These are phyloP conservation scores for Zeus faber DNA, from an alignment of 2,113 vertebrate genomes.

Conservation along the genomic window DNA sequence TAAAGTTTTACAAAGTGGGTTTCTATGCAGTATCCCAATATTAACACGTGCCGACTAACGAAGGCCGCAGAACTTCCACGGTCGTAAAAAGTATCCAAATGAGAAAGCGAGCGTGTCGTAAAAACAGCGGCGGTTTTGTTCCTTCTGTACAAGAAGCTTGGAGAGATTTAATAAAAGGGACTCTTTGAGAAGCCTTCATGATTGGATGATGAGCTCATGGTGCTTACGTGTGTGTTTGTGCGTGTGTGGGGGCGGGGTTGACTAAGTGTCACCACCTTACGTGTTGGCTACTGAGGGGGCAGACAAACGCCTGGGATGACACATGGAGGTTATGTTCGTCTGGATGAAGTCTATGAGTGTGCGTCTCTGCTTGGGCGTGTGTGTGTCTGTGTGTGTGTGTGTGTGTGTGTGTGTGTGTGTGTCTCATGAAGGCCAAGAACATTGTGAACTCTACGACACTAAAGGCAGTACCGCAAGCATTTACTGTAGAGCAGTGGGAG, in stretches of 20 bases:
- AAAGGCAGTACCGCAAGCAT: neutral
- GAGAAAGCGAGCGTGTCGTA: conserved; percentile 13
- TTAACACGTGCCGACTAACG: conserved; percentile 23
- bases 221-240: neutral
- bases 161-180: conserved; percentile 1
- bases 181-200: conserved; percentile 9
- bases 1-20: conserved; percentile 34
- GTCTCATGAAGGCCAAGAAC: neutral
- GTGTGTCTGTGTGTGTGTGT: neutral
- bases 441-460: neutral
- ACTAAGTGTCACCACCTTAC: no score
- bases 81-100: conserved; percentile 26
- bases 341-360: conserved; percentile 6
- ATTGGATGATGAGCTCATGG: conserved; percentile 1
- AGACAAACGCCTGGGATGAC: no score
- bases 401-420: neutral
- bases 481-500: neutral
- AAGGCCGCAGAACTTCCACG: neutral
- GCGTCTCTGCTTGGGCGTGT: neutral
- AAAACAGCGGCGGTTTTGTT: conserved; percentile 8
- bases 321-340: no score
- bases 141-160: conserved; percentile 1
- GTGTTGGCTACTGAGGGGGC: no score
- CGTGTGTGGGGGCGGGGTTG: no score
- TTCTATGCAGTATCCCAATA: conserved; percentile 16